phyloP scores from a whole-genome alignment of 2,797 vertebrate species.

The Karalla daura region DNA sequence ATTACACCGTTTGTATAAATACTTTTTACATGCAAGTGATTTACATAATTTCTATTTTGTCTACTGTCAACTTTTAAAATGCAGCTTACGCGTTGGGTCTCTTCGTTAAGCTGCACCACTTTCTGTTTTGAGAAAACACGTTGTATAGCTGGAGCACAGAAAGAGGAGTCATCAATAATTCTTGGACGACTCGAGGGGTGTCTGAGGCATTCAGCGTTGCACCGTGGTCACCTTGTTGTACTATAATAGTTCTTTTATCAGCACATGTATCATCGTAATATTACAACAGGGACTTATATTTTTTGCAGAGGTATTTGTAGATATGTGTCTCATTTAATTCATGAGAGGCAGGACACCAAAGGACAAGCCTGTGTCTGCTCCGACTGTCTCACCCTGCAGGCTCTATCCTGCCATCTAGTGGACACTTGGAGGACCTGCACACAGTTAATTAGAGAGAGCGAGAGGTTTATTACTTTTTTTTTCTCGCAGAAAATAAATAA shows the following conservation, averaged over 20 bases:
- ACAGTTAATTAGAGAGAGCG: too few species aligned
- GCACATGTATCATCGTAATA: constrained; percentile 46
- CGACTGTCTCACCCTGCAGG: constrained; percentile 3
- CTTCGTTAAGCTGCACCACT: not conserved
- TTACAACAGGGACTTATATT: constrained; percentile 30
- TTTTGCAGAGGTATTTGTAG: constrained; percentile 40
- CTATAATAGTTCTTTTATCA: constrained; percentile 30
- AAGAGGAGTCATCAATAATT: constrained; percentile 16
- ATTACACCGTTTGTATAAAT: constrained; percentile 55
- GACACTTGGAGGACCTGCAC: not conserved
- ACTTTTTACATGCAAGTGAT: constrained; percentile 30
- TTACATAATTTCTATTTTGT: constrained; percentile 65
- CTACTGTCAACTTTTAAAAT: constrained; percentile 37
- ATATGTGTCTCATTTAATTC: constrained; percentile 21
- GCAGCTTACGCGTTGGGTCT: constrained; percentile 29
- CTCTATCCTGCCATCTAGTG: constrained; percentile 69
- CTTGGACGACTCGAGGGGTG: constrained; percentile 2
- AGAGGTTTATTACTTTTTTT: not conserved
- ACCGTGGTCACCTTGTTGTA: constrained; percentile 38
- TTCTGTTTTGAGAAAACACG: not conserved
- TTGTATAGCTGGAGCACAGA: constrained; percentile 10
- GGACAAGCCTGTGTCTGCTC: not conserved
- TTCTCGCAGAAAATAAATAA: not conserved
- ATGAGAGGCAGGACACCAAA: not conserved
- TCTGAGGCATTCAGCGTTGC: not conserved